Conservation (phyloP, 2,797 vertebrate genomes). For the Phyllotis vaccarum region DNA sequence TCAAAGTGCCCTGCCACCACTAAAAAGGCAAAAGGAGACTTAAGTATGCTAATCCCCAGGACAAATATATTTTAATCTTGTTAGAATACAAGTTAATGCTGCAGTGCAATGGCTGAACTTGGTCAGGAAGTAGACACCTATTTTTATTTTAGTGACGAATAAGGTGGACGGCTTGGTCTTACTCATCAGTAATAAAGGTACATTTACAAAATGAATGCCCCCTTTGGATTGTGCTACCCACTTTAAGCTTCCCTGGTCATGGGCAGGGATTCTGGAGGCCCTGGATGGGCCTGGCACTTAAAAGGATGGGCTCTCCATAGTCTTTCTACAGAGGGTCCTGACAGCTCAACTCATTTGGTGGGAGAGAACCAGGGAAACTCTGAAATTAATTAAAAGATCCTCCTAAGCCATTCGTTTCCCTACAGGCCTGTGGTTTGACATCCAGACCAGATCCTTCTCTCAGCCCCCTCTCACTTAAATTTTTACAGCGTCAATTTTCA, state of each 20-base stretch:
- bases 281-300: background rate
- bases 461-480: conserved; percentile 77
- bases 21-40: conserved; percentile 94
- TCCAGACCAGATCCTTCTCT: conserved; percentile 66
- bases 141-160: conserved; percentile 93
- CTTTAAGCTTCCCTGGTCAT: conserved; percentile 68
- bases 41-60: conserved; percentile 99
- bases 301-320: background rate
- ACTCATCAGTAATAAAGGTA: conserved; percentile 88
- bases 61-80: conserved; percentile 99
- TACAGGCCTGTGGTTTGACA: conserved; percentile 78
- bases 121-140: conserved; percentile 93
- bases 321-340: background rate
- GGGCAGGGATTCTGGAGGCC: background rate
- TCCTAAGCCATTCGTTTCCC: conserved; percentile 79
- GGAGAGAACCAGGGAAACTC: conserved; percentile 67
- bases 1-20: conserved; percentile 96
- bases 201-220: conserved; percentile 85
- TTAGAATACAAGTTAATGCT: conserved; percentile 99
- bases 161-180: conserved; percentile 89
- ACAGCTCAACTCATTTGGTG: conserved; percentile 20
- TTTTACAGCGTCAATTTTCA: conserved; percentile 82
- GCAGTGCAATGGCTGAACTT: conserved; percentile 95
- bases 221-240: conserved; percentile 70
- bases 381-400: conserved; percentile 83